Evolutionary conservation across 2,888 invertebrate genomes (phyloP).

Genomic region (Dolichopus griseipennis): DNA sequence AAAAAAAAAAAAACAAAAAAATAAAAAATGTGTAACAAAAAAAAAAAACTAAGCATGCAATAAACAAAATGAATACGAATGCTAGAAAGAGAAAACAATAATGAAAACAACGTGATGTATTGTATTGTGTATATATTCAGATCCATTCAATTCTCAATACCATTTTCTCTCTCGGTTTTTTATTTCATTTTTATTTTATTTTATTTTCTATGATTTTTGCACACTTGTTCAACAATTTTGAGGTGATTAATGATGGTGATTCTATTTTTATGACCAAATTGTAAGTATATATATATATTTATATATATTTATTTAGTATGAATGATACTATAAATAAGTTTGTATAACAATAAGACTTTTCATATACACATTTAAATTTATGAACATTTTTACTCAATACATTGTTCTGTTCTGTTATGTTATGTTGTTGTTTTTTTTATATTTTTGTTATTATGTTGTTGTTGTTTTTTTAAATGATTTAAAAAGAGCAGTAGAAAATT

Average conservation of each 20-base stretch:
- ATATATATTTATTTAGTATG: no score
- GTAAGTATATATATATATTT: no score
- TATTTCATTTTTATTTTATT: not conserved
- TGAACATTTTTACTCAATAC: not conserved
- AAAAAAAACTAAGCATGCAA: not conserved
- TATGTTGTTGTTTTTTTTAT: not conserved
- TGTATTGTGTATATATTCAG: no score
- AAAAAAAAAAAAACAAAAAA: not conserved
- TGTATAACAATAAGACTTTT: no score
- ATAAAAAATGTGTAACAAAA: not conserved
- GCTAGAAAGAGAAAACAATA: no score
- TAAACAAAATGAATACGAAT: not conserved
- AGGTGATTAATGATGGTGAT: slow-evolving; percentile 27
- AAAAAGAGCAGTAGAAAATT: not conserved
- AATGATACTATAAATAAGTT: not conserved
- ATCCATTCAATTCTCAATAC: not conserved
- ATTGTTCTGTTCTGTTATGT: not conserved
- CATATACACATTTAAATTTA: no score
- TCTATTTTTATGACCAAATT: slow-evolving; percentile 22
- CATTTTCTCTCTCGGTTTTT: no score
- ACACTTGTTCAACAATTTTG: slow-evolving; percentile 12
- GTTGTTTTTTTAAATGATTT: not conserved
- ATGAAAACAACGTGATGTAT: no score
- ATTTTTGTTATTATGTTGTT: not conserved
- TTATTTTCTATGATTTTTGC: slow-evolving; percentile 2